These are phyloP conservation scores for Athalia rosae DNA, from an alignment of 2,888 invertebrate species.

Conservation along the genomic window DNA sequence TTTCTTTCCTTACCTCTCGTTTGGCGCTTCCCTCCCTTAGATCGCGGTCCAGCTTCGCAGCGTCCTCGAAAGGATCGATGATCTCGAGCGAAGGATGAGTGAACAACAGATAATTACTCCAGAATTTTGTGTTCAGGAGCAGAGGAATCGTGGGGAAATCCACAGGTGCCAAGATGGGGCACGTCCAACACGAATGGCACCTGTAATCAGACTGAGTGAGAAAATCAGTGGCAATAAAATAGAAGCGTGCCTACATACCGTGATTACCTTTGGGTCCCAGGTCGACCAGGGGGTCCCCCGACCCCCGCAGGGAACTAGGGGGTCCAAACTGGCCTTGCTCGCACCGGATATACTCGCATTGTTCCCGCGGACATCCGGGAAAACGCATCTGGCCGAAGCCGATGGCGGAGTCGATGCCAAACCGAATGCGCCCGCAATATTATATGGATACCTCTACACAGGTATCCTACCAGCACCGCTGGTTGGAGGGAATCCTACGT, in stretches of 20 bases:
- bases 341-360: slow-evolving; percentile 68
- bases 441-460: slow-evolving; percentile 18
- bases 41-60: neutral
- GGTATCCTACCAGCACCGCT: too few species aligned
- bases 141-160: neutral
- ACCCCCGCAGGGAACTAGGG: slow-evolving; percentile 31
- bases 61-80: neutral
- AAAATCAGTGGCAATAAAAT: slow-evolving; percentile 58
- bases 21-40: neutral
- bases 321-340: slow-evolving; percentile 66
- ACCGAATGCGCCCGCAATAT: neutral
- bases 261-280: slow-evolving; percentile 58
- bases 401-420: slow-evolving; percentile 30
- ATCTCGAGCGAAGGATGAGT: neutral
- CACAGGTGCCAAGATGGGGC: slow-evolving; percentile 48
- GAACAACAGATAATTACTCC: neutral
- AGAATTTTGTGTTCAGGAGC: neutral
- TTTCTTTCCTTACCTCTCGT: neutral
- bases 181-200: slow-evolving; percentile 66
- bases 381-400: slow-evolving; percentile 59
- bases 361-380: slow-evolving; percentile 71
- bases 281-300: slow-evolving; percentile 43
- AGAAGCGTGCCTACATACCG: slow-evolving; percentile 50
- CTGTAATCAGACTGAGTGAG: slow-evolving; percentile 71
- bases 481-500: too few species aligned